These are phyloP conservation scores for Nycticebus coucang DNA, from an alignment of 2,113 vertebrate species.

Conservation along the genomic window DNA sequence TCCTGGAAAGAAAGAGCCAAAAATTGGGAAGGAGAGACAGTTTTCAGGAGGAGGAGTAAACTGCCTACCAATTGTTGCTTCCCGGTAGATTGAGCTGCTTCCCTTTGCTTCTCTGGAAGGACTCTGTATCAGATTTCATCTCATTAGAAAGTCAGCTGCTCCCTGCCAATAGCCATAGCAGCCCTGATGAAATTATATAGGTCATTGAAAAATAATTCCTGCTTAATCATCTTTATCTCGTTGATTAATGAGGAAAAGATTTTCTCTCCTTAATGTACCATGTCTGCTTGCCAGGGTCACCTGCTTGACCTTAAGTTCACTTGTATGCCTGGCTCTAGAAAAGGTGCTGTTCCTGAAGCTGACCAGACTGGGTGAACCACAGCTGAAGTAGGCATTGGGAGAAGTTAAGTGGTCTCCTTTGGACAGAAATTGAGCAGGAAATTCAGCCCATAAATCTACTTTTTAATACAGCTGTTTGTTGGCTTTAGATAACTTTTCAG, in stretches of 20 bases:
- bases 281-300: slow-evolving; percentile 39
- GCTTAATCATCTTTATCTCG: slow-evolving; percentile 84
- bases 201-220: slow-evolving; percentile 85
- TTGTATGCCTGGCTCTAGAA: not conserved
- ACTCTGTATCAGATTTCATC: slow-evolving; percentile 46
- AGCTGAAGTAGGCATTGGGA: not conserved
- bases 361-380: not conserved
- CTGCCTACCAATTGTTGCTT: not conserved
- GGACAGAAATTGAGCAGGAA: slow-evolving; percentile 6
- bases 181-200: slow-evolving; percentile 82
- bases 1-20: not conserved
- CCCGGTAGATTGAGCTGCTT: not conserved
- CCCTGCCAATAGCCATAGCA: slow-evolving; percentile 57
- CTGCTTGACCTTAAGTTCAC: slow-evolving; percentile 40
- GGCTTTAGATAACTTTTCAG: slow-evolving; percentile 50
- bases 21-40: not conserved
- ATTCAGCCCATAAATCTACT: not conserved
- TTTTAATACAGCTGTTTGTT: not conserved
- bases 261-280: slow-evolving; percentile 49
- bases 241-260: slow-evolving; percentile 65
- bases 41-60: not conserved
- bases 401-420: not conserved
- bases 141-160: slow-evolving; percentile 68
- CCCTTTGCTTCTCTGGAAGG: not conserved
- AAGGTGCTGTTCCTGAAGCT: not conserved